A percentile compares a stretch with the other conserved stretches of the same genome.
Conservation (phyloP, 1,140 invertebrate species). For the Conus ventricosus region DNA sequence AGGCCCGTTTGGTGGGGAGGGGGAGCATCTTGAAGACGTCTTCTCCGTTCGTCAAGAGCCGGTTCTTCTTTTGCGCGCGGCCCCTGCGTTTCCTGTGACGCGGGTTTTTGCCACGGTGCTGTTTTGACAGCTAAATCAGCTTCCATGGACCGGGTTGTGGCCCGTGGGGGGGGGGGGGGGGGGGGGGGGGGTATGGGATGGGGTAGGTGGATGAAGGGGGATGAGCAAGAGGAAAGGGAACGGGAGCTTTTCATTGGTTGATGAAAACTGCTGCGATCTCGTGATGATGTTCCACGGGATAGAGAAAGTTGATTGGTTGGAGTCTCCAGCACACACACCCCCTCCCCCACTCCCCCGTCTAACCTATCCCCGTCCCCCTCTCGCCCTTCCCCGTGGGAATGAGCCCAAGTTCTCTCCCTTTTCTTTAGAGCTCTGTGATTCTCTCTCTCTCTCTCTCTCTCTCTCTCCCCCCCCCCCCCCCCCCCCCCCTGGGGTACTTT, state of each 20-base stretch:
- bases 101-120: background rate
- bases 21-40: background rate
- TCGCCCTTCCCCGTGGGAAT: background rate
- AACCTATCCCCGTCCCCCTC: too few relatives aligned
- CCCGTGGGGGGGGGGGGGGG: background rate
- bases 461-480: too few relatives aligned
- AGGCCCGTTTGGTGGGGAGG: background rate
- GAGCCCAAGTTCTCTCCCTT: background rate
- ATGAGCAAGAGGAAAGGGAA: background rate
- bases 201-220: background rate
- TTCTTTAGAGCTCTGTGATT: background rate
- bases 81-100: background rate
- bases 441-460: background rate
- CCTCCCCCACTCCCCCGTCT: too few relatives aligned
- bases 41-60: background rate
- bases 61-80: background rate
- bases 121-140: slow-evolving; percentile 24
- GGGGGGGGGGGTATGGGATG: too few relatives aligned
- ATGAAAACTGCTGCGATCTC: background rate
- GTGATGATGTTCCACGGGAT: background rate
- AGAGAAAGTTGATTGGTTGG: slow-evolving; percentile 1
- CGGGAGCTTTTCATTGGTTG: background rate
- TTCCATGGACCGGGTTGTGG: background rate
- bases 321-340: too few relatives aligned
- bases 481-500: too few relatives aligned